Percentiles rank a stretch among this genome's conserved stretches.
Evolutionary conservation across 1,140 invertebrate species (phyloP).

Genomic region (Drosophila paulistorum): DNA sequence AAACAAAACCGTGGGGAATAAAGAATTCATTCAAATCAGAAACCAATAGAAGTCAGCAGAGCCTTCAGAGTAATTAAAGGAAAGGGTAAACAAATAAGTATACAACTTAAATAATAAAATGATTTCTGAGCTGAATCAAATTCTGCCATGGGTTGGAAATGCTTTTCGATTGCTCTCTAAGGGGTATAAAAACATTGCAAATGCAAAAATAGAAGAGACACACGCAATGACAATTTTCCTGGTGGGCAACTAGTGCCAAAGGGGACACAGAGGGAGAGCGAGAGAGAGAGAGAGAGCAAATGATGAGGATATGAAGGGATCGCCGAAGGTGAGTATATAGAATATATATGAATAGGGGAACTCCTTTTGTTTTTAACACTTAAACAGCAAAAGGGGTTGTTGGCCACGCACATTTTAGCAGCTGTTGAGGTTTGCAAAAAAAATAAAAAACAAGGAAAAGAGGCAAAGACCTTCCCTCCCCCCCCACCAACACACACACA

Average conservation of each 20-base stretch:
- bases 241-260: not conserved
- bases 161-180: not conserved
- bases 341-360: conserved; percentile 20
- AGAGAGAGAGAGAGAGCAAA: not conserved
- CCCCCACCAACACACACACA: not conserved
- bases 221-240: conserved; percentile 59
- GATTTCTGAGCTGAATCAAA: no score
- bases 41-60: no score
- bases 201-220: conserved; percentile 54
- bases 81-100: no score
- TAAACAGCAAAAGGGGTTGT: conserved; percentile 38
- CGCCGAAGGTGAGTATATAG: conserved; percentile 9
- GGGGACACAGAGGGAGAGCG: not conserved
- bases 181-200: conserved; percentile 36
- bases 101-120: no score
- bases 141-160: not conserved
- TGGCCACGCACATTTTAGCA: conserved; percentile 63
- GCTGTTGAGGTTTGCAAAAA: conserved; percentile 55
- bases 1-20: no score
- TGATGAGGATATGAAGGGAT: conserved; percentile 4
- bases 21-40: no score
- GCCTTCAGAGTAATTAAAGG: no score
- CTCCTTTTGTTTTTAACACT: conserved; percentile 68
- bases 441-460: not conserved
- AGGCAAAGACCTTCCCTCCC: conserved; percentile 13